Percentiles rank a stretch among this genome's conserved stretches.
phyloP scores from a whole-genome alignment of 1,140 invertebrate species.

The Neodiprion virginianus region DNA sequence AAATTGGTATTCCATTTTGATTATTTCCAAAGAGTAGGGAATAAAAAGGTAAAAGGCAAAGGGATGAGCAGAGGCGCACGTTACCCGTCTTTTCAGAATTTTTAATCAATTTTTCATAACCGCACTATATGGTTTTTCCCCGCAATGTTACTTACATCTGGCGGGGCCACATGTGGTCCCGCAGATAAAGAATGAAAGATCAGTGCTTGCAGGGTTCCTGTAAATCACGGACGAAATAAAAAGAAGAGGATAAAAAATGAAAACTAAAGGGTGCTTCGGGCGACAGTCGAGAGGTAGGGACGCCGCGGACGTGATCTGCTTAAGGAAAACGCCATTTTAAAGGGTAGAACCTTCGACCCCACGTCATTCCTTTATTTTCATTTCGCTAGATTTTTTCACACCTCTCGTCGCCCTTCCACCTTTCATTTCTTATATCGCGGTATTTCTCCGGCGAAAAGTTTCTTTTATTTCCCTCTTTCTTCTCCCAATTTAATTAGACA shows the following conservation, averaged over 20 bases:
- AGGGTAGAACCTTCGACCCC: neutral
- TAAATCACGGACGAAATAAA: conserved; percentile 3
- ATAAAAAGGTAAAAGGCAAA: too few species aligned
- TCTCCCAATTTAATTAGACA: too few species aligned
- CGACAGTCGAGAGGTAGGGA: neutral
- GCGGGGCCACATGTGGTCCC: neutral
- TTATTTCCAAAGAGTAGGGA: too few species aligned
- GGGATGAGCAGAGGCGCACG: too few species aligned
- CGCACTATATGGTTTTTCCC: too few species aligned
- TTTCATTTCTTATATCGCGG: neutral
- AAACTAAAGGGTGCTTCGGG: neutral
- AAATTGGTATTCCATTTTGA: too few species aligned
- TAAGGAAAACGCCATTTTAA: neutral
- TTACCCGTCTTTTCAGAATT: too few species aligned
- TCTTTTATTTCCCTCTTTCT: too few species aligned
- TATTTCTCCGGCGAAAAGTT: neutral
- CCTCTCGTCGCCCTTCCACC: too few species aligned
- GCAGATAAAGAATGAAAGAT: neutral
- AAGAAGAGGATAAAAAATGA: neutral
- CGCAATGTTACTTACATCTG: too few species aligned
- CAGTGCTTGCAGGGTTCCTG: neutral
- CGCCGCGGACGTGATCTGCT: neutral
- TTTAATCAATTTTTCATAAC: too few species aligned
- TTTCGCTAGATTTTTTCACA: neutral
- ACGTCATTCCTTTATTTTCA: neutral